Conservation (phyloP, 2,888 invertebrate genomes). For the Aelia acuminata region DNA sequence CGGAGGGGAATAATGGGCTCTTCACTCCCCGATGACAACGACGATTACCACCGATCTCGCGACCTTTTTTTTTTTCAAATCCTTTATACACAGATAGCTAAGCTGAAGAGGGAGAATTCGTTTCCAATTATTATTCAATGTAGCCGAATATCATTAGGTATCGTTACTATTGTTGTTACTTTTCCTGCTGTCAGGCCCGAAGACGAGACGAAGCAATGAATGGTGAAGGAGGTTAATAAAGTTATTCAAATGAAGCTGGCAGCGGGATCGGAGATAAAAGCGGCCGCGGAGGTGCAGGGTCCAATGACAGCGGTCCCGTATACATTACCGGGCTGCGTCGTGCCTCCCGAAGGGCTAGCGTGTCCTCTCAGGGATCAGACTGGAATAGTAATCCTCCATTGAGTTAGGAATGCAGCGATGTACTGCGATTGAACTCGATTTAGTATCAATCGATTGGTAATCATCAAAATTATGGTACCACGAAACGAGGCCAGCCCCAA, state of each 20-base stretch:
- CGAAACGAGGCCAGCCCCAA: too few species aligned
- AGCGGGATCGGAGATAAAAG: constrained; percentile 29
- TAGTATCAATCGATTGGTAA: too few species aligned
- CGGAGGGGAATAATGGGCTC: neutral
- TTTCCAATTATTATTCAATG: constrained; percentile 38
- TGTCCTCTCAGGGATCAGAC: neutral
- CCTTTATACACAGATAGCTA: neutral
- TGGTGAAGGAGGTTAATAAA: constrained; percentile 42
- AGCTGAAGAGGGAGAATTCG: neutral
- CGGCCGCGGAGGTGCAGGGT: constrained; percentile 6
- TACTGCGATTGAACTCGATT: neutral
- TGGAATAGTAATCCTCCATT: neutral
- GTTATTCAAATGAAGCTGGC: constrained; percentile 37
- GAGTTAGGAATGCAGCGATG: neutral
- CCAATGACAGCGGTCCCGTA: neutral
- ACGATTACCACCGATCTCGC: neutral
- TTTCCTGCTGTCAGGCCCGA: neutral
- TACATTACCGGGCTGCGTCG: constrained; percentile 18
- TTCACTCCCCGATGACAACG: neutral
- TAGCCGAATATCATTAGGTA: neutral
- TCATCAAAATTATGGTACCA: too few species aligned
- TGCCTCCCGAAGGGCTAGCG: neutral
- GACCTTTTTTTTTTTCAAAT: neutral
- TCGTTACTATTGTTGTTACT: neutral
- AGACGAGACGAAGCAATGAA: neutral